Base-by-base conservation (phyloP, 2,888 invertebrate genomes). In the Linnaemya vulpina region DNA sequence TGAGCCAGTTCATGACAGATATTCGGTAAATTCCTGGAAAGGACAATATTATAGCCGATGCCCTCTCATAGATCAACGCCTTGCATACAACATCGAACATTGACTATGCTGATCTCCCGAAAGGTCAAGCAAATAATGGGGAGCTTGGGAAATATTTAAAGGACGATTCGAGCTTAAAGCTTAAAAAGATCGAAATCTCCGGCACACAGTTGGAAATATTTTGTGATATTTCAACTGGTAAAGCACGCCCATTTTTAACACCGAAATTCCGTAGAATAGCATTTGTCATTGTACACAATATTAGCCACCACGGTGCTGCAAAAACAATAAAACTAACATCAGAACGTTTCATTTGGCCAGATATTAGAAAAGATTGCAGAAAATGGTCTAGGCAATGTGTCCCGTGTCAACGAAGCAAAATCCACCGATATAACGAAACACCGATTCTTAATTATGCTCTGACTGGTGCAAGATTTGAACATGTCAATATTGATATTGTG, bases 401-500 rank as follows among this genome's bases (percentile, higher is more conserved):
- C 22, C 25, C 51, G n/a, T 78, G 70, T 11, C 79, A 76, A 46
- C 60, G 68, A 17, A 35, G 62, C 1, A 84, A 80, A 13, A 30
- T 80, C 11, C 17, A 60, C 43, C 65, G 81, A 5, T 53, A 81
- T 51, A 84, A 63, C 17, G 25, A 67, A 17, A 15, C 58, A 17
- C 25, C 71, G 4, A 13, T 74, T 43, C 38, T 11, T 0, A 43
- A 30, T 15, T 81, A 73, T 40, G 30, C 38, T 9, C 53, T 67
- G 7, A 58, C 75, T 20, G 22, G 25, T 15, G 20, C n/a, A 40
- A 43, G 84, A 13, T 85, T 93, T 87, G 78, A 87, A 11, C 91
- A 92, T 81, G 87, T 93, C 13, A 92, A 93, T 86, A 87, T 93
- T 3, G 92, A 93, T 86, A 87, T 93, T 8, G 89, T 93, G 1